Conservation (phyloP, 2,113 vertebrate species). For the Zosterops pallidus region DNA sequence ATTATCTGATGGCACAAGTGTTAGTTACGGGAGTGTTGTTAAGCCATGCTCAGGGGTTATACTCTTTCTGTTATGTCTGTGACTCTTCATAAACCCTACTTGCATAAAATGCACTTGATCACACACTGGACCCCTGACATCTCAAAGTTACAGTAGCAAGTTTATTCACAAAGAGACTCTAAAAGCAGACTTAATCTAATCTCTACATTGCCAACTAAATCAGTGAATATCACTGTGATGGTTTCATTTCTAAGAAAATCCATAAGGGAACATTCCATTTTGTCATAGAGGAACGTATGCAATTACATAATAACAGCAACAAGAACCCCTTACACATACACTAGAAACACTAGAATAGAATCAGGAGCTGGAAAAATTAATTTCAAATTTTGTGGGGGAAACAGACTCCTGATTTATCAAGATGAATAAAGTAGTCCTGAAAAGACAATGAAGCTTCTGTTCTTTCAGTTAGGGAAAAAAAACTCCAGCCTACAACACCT, state of each 20-base stretch:
- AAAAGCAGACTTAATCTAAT: not conserved
- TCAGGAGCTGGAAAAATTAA: not conserved
- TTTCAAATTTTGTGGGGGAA: not conserved
- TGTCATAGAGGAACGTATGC: not conserved
- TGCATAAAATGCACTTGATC: not conserved
- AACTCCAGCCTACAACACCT: not conserved
- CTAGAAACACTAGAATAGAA: not conserved
- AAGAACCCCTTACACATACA: not conserved
- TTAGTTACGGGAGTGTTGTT: not conserved
- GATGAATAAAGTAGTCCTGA: not conserved
- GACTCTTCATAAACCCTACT: not conserved
- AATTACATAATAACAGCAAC: constrained; percentile 16
- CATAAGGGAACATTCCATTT: not conserved
- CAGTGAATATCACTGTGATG: not conserved
- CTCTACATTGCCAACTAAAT: not conserved
- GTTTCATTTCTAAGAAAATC: constrained; percentile 36
- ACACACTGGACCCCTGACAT: not conserved
- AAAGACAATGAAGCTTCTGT: constrained; percentile 20
- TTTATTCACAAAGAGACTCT: not conserved
- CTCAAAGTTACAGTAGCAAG: not conserved
- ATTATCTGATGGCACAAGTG: not conserved
- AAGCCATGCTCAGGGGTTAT: not conserved
- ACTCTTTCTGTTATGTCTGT: not conserved
- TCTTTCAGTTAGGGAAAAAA: not conserved
- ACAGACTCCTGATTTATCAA: not conserved